Percentiles rank a stretch among this genome's conserved stretches.
phyloP scores from a whole-genome alignment of 2,113 vertebrate species.

The Ivindomyrus marchei region DNA sequence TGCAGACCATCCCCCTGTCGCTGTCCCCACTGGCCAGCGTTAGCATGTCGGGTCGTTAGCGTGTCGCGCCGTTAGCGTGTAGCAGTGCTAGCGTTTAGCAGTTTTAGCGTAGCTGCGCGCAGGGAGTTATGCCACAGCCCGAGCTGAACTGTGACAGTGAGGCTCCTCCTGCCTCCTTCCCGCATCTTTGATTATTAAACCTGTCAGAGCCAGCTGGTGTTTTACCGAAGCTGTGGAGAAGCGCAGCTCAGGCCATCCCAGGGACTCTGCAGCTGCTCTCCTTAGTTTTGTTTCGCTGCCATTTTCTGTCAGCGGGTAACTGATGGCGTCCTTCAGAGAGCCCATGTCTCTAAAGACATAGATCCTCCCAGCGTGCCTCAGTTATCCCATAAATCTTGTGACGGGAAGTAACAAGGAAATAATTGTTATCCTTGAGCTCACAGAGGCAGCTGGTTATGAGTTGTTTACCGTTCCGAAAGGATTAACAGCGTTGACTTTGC shows the following conservation, averaged over 20 bases:
- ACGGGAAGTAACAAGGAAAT: neutral
- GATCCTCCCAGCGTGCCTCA: neutral
- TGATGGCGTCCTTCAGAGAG: neutral
- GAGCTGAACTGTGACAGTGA: neutral
- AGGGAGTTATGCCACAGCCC: neutral
- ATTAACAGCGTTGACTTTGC: neutral
- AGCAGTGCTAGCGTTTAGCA: neutral
- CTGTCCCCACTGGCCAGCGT: neutral
- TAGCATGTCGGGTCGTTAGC: neutral
- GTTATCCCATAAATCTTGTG: conserved; percentile 10
- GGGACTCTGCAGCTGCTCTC: neutral
- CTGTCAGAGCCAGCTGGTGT: neutral
- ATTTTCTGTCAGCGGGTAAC: neutral
- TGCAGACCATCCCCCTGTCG: neutral
- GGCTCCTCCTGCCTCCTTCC: neutral
- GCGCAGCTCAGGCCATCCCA: neutral
- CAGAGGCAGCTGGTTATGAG: neutral
- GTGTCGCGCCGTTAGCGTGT: neutral
- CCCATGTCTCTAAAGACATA: neutral
- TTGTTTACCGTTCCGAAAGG: neutral
- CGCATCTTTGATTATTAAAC: neutral
- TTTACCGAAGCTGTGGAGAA: neutral
- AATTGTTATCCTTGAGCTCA: neutral
- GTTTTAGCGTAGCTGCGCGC: neutral
- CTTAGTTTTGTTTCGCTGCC: neutral